Base-by-base conservation (phyloP, 1,140 invertebrate genomes). In the Nylanderia fulva region DNA sequence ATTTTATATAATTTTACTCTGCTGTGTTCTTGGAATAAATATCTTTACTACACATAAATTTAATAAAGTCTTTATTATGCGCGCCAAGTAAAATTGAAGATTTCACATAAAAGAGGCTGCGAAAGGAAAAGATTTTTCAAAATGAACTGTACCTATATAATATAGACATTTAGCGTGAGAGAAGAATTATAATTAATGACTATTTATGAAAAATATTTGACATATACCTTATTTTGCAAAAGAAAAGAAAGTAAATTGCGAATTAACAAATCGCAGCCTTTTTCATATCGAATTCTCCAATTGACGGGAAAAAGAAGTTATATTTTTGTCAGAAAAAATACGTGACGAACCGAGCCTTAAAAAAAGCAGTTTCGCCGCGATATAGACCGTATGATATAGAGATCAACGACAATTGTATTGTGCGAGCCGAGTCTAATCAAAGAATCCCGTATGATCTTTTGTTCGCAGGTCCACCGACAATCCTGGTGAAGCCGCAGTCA, bases 391-490 rank as follows among this genome's bases (percentile, higher is more conserved):
- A 54, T 29, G 36, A 13, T 24, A 7, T 63, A 63, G 60, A 7
- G 1, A 63, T 36, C 42, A 21, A 45, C 13, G 13, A 11, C 48
- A 69, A 79, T 79, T 24, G 21, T 68, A 58, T 80, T 80, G 64
- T 58, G 29, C 29, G 24, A 39, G 52, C 18, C 18, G 75, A 58
- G 9, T 85, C 83, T 88, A 88, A 88, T 88, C 86, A 76, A 42
- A 82, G 69, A 72, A 42, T 61, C 52, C 58, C 39, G 45, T 39
- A 60, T 48, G 54, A 69, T 88, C 79, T 91, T 94, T 91, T 95
- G 94, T 95, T 93, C 93, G 86, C 96, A 99, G 98, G 98, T 97
- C 98, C 98, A 66, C 98, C 98, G 85, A 97, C 98, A 95, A 98
- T 99, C 92, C 96, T 97, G 89, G 97, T 97, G 91, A 96, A 96